Base-by-base conservation (phyloP, 2,113 vertebrate species). In the Menidia beryllina region DNA sequence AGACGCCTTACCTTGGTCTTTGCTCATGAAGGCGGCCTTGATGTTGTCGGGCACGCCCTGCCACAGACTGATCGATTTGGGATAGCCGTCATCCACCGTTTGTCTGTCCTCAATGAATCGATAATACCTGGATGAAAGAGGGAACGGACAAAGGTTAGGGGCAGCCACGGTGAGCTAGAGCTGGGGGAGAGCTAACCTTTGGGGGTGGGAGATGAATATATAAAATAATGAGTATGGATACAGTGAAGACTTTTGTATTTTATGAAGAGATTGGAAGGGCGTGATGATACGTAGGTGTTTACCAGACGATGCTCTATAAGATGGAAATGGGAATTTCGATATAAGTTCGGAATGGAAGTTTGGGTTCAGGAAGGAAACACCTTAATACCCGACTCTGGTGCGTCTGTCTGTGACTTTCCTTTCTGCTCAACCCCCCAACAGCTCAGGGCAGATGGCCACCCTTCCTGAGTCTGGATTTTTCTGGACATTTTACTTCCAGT, bases 1-100 rank as follows among this genome's bases (percentile, higher is more conserved):
- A n/a, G 5, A 24, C 5, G 14, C 5, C 65, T 73, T 92, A 97
- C 96, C 94, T 93, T 95, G 95, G 25, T 97, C 94, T 45, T 93
- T 94, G 84, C 95, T 95, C 94, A 96, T 95, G 86, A 97, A 95
- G 10, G 95, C 93, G 26, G 94, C 89, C 79, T 94, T 93, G 62
- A 95, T 90, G 73, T 95, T 94, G 19, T 96, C 95, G 0, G 96
- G 96, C 45, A 96, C 93, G 19, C 96, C 96, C 78, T 96, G 94
- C 96, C 96, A 97, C 65, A 91, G 92, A 54, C 90, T 95, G 24
- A 96, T 81, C 24, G 93, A 75, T 76, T 95, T 96, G 15, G 96
- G 96, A 75, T 97, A 97, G 27, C 93, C 96, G 1, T 79, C 67
- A 41, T 96, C 95, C 45, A 97, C 95, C 5, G 84, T 61, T 17